Evolutionary conservation across 2,113 vertebrate species (phyloP).

Genomic region (Cephalopholis sonnerati): DNA sequence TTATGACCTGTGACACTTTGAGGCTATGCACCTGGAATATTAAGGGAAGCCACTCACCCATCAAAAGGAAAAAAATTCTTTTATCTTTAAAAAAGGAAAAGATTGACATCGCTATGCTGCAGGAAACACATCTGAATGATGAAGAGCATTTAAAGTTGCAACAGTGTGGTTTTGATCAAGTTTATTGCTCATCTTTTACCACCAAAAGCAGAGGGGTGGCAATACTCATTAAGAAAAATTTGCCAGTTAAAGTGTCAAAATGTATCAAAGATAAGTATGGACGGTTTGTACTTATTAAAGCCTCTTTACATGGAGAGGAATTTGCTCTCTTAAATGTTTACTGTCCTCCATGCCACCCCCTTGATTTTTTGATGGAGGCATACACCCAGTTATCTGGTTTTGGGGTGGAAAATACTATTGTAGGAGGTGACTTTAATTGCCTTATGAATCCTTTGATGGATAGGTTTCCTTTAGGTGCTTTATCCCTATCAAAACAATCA

Average conservation of each 20-base stretch:
- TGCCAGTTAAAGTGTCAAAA: not conserved
- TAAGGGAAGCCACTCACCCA: not conserved
- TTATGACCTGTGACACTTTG: no score
- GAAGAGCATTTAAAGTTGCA: conserved; percentile 14
- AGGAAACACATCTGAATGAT: not conserved
- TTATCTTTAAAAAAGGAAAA: not conserved
- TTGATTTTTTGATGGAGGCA: not conserved
- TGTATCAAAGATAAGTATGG: not conserved
- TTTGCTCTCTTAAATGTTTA: conserved; percentile 16
- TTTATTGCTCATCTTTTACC: conserved; percentile 20
- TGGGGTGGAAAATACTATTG: no score
- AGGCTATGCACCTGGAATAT: not conserved
- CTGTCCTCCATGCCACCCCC: not conserved
- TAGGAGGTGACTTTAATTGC: no score
- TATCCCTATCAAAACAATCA: no score
- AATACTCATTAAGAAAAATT: conserved; percentile 6
- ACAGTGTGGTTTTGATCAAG: conserved; percentile 10
- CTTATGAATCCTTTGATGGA: no score
- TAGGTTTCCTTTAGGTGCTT: no score
- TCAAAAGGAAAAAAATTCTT: not conserved
- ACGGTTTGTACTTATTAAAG: conserved; percentile 7
- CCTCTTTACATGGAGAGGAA: conserved; percentile 1
- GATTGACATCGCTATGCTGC: no score
- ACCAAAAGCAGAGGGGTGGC: conserved; percentile 19
- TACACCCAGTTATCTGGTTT: not conserved